These are phyloP conservation scores for Cryptocephalus primarius DNA, from an alignment of 2,888 invertebrate genomes.

Conservation along the genomic window DNA sequence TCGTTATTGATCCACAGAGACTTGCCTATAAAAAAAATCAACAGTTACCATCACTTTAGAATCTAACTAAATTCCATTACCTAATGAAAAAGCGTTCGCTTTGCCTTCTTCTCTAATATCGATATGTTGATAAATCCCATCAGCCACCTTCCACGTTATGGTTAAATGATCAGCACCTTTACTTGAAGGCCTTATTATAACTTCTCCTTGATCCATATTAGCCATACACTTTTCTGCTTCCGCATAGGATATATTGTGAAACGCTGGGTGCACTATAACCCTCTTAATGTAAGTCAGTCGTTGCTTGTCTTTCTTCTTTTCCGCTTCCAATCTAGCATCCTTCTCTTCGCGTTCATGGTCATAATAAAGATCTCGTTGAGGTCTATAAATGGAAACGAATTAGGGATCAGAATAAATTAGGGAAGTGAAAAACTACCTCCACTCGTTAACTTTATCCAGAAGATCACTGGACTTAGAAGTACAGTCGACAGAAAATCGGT, in stretches of 20 bases:
- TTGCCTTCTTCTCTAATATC: slow-evolving; percentile 94
- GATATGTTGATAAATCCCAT: slow-evolving; percentile 91
- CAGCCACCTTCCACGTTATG: slow-evolving; percentile 97
- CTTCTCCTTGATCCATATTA: slow-evolving; percentile 92
- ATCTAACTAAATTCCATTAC: slow-evolving; percentile 29
- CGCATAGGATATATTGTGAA: slow-evolving; percentile 89
- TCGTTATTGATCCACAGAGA: slow-evolving; percentile 80
- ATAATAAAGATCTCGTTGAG: slow-evolving; percentile 80
- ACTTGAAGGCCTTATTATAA: slow-evolving; percentile 91
- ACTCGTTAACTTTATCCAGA: slow-evolving; percentile 79
- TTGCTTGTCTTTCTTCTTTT: slow-evolving; percentile 72
- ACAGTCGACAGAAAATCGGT: slow-evolving; percentile 85
- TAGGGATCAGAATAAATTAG: too few relatives aligned
- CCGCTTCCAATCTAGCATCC: slow-evolving; percentile 67
- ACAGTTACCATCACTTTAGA: not conserved
- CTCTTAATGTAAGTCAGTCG: slow-evolving; percentile 84
- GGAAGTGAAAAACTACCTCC: slow-evolving; percentile 46
- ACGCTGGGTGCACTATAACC: slow-evolving; percentile 94
- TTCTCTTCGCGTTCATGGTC: slow-evolving; percentile 76
- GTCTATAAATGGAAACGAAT: slow-evolving; percentile 41
- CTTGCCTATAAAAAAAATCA: slow-evolving; percentile 52
- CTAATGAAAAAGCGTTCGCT: slow-evolving; percentile 90
- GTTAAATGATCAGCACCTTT: slow-evolving; percentile 90
- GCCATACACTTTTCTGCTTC: slow-evolving; percentile 88
- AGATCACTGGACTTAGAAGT: slow-evolving; percentile 90